These are phyloP conservation scores for Drosophila nebulosa DNA, from an alignment of 1,140 invertebrate species.

Conservation along the genomic window DNA sequence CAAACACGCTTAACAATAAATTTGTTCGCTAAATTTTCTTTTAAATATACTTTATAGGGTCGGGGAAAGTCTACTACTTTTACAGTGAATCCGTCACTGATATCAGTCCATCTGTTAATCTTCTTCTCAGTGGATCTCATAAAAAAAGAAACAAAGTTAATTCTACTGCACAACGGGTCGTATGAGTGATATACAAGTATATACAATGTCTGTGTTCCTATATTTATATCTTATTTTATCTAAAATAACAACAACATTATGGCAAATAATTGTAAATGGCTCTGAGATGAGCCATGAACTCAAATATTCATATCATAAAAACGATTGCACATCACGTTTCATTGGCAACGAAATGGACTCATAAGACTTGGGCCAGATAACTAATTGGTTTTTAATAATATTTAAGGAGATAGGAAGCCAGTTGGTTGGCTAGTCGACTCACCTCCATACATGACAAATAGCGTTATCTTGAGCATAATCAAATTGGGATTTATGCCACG, in stretches of 20 bases:
- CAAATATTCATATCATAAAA: background rate
- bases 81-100: background rate
- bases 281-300: background rate
- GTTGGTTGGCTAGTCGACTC: constrained; percentile 36
- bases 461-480: constrained; percentile 89
- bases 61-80: background rate
- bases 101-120: background rate
- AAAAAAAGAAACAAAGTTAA: background rate
- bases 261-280: constrained; percentile 9
- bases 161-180: constrained; percentile 21
- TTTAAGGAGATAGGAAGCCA: background rate
- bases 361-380: background rate
- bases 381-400: constrained; percentile 61
- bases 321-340: constrained; percentile 22
- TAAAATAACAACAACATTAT: background rate
- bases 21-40: background rate
- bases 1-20: no score
- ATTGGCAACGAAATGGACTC: background rate
- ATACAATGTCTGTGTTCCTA: background rate
- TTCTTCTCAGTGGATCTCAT: background rate
- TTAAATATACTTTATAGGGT: background rate
- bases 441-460: constrained; percentile 91
- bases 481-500: constrained; percentile 86
- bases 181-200: constrained; percentile 29
- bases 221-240: constrained; percentile 24